These are phyloP conservation scores for Endomychus coccineus DNA, from an alignment of 2,888 invertebrate species.

Conservation along the genomic window DNA sequence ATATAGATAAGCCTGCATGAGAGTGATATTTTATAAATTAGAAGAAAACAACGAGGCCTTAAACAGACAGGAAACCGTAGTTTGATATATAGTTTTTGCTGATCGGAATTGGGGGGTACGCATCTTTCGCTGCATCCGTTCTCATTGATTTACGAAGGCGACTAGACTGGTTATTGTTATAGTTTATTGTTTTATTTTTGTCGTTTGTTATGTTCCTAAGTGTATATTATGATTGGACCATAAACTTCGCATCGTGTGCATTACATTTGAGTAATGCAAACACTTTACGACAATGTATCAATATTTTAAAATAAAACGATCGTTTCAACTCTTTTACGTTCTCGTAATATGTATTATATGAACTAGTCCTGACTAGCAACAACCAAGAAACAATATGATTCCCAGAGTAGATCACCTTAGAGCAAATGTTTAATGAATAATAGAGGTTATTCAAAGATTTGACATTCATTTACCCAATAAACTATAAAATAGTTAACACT, in stretches of 20 bases:
- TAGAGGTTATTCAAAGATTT: too few relatives aligned
- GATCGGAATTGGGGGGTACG: constrained; percentile 1
- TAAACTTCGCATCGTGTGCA: constrained; percentile 34
- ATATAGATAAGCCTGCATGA: neutral
- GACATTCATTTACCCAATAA: too few relatives aligned
- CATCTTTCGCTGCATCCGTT: constrained; percentile 22
- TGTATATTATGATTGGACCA: constrained; percentile 33
- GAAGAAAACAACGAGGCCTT: neutral
- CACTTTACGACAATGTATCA: constrained; percentile 28
- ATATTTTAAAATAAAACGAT: constrained; percentile 26
- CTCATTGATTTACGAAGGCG: constrained; percentile 27
- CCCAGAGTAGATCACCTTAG: too few relatives aligned
- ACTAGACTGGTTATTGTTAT: constrained; percentile 21
- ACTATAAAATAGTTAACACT: too few relatives aligned
- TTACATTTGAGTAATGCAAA: constrained; percentile 30
- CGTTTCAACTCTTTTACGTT: too few relatives aligned
- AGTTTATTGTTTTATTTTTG: constrained; percentile 34
- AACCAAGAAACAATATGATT: too few relatives aligned
- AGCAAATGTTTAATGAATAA: too few relatives aligned
- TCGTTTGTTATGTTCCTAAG: constrained; percentile 32
- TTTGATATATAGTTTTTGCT: neutral
- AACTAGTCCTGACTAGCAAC: too few relatives aligned
- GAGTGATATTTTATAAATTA: neutral
- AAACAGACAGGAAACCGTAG: neutral
- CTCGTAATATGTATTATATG: too few relatives aligned